Percentiles rank a stretch among this genome's conserved stretches.
Evolutionary conservation across 2,113 vertebrate species (phyloP).

Genomic region (Cromileptes altivelis): DNA sequence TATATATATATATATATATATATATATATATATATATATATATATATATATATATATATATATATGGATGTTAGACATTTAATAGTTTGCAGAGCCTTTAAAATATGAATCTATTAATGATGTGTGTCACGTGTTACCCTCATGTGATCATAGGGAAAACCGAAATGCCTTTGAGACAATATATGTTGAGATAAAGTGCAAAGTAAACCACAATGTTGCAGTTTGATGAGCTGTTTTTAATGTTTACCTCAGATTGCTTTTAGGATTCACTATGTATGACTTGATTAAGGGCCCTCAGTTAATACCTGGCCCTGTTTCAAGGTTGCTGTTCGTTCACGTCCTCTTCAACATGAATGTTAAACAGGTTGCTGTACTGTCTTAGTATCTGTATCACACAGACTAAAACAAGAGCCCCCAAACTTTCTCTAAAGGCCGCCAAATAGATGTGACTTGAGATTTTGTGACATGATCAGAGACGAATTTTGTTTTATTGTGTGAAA

Average conservation of each 20-base stretch:
- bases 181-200: neutral
- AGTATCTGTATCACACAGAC: no score
- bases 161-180: neutral
- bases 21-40: no score
- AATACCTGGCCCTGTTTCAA: neutral
- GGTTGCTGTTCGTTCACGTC: slow-evolving; percentile 31
- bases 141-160: neutral
- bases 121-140: neutral
- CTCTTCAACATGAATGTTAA: slow-evolving; percentile 58
- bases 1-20: no score
- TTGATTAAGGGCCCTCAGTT: neutral
- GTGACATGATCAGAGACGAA: neutral
- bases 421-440: neutral
- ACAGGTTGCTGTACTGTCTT: slow-evolving; percentile 16
- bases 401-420: neutral
- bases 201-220: neutral
- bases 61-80: no score
- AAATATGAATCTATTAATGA: neutral
- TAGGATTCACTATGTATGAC: neutral
- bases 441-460: neutral
- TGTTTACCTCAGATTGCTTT: neutral
- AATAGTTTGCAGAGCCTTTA: neutral
- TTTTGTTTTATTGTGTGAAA: neutral
- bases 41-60: no score
- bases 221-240: neutral